These are phyloP conservation scores for Mirza zaza DNA, from an alignment of 2,113 vertebrate genomes.

Conservation along the genomic window DNA sequence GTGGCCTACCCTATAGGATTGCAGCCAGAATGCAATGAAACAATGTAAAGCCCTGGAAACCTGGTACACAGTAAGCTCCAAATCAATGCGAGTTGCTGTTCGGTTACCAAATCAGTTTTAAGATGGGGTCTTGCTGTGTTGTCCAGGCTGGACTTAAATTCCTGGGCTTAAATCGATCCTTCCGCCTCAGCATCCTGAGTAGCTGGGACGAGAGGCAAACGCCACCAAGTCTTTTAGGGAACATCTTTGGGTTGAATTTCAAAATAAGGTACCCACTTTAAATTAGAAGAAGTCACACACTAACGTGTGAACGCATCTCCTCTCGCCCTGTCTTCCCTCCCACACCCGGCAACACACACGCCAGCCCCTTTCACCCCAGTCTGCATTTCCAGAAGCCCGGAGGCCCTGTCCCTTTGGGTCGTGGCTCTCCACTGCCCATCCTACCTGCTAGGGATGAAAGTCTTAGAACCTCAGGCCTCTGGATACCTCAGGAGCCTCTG, in stretches of 20 bases:
- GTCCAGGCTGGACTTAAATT: no score
- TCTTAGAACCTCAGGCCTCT: background rate
- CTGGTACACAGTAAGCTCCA: no score
- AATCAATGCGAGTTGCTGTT: background rate
- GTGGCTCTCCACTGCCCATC: background rate
- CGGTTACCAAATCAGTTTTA: background rate
- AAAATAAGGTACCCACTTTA: no score
- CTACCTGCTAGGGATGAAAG: background rate
- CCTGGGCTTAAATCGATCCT: no score
- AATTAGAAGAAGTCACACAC: background rate
- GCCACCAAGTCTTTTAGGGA: background rate
- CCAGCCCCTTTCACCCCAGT: rapidly evolving
- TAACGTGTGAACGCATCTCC: background rate
- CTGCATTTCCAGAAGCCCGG: background rate
- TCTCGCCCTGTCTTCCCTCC: no score
- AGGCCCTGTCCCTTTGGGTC: background rate
- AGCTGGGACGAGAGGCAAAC: no score
- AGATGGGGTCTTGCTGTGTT: no score
- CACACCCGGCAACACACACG: rapidly evolving
- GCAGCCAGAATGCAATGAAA: background rate
- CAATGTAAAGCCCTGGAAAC: background rate
- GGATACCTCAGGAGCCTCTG: background rate
- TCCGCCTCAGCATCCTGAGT: no score
- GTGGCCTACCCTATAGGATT: no score
- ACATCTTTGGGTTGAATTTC: background rate